Evolutionary conservation across 2,888 invertebrate species (phyloP).

Genomic region (Pheosia gnoma): DNA sequence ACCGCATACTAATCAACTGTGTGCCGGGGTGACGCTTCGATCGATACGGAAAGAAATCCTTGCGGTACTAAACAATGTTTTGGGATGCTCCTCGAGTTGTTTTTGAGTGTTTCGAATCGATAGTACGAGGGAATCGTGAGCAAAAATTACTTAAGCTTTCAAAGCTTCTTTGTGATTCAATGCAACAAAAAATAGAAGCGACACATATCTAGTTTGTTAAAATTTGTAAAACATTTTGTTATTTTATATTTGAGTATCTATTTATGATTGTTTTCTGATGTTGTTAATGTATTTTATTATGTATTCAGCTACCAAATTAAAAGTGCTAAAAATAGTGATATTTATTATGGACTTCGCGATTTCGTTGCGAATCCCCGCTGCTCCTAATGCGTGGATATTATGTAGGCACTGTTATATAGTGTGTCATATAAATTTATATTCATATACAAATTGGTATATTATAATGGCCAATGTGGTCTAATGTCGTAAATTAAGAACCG

Average conservation of each 20-base stretch:
- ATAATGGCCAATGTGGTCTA: background rate
- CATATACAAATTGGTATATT: conserved; percentile 5
- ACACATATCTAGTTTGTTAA: too few relatives aligned
- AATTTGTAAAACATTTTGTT: too few relatives aligned
- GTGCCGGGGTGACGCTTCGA: conserved; percentile 36
- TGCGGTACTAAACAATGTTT: conserved; percentile 55
- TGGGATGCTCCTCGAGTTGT: conserved; percentile 39
- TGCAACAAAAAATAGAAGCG: too few relatives aligned
- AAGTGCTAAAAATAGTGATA: too few relatives aligned
- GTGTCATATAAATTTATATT: conserved; percentile 11
- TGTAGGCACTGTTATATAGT: conserved; percentile 5
- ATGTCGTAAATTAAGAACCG: conserved; percentile 1
- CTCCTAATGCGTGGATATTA: background rate
- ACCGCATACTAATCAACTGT: conserved; percentile 53
- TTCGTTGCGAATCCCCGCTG: background rate
- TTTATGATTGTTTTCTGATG: too few relatives aligned
- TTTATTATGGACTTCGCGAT: conserved; percentile 13
- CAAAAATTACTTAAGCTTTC: background rate
- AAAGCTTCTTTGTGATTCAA: background rate
- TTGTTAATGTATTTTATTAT: too few relatives aligned
- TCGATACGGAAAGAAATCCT: conserved; percentile 63
- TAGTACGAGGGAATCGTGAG: background rate
- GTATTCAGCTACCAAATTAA: too few relatives aligned
- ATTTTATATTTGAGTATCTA: too few relatives aligned
- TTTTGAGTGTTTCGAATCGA: conserved; percentile 15